A percentile compares a stretch with the other conserved stretches of the same genome.
phyloP scores from a whole-genome alignment of 2,113 vertebrate species.

The Meleagris gallopavo region DNA sequence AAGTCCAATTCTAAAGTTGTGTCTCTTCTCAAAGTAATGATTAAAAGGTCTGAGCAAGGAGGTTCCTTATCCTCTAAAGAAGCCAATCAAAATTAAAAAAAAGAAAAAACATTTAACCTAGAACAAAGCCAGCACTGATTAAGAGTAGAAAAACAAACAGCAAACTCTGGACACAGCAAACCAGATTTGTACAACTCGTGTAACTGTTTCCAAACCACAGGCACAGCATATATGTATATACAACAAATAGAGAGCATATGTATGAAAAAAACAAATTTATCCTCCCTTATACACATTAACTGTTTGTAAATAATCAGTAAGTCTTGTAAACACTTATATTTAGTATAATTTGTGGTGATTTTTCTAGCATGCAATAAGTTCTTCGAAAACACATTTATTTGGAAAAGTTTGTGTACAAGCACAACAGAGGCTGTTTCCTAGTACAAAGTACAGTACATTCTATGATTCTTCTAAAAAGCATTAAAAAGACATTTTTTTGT shows the following conservation, averaged over 20 bases:
- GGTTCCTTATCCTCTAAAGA: background rate
- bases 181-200: background rate
- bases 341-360: background rate
- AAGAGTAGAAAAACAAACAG: background rate
- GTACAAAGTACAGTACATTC: background rate
- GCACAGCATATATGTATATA: accelerated
- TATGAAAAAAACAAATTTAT: background rate
- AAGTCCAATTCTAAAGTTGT: background rate
- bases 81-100: background rate
- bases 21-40: background rate
- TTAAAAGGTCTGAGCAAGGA: background rate
- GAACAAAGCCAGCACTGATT: background rate
- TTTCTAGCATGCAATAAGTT: background rate
- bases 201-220: background rate
- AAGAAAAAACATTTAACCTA: background rate
- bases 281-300: background rate
- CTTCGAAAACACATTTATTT: background rate
- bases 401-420: background rate
- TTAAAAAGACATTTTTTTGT: background rate
- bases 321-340: background rate
- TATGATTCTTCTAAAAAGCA: background rate
- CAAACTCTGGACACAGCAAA: background rate
- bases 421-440: background rate
- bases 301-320: background rate
- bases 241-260: background rate